Base-by-base conservation (phyloP, 2,797 vertebrate species). In the Kryptolebias ocellatus region DNA sequence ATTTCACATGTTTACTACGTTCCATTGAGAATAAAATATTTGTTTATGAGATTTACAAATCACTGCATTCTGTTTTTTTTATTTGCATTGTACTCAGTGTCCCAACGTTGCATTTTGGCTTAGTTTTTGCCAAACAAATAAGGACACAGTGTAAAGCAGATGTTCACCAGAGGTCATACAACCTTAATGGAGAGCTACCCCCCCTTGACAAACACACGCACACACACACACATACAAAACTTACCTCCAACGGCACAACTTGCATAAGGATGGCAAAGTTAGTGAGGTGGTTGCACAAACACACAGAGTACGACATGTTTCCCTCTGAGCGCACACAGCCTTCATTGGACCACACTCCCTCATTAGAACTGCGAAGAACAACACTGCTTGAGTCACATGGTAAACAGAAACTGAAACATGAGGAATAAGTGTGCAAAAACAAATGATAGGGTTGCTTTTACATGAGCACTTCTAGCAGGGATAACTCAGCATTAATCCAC, bases 191-290 rank as follows among this genome's bases (percentile, higher is more conserved):
- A 39, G 37, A 39, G 9, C 37, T 12, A 2, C 10, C 9, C 37
- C 34, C 34, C 6, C 34, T n/a, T n/a, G 6, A 7, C 34, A 16
- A 6, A 17, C 45, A 6, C 16, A 17, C 16, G n/a, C 7, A 16
- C 16, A 47, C 0, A 16, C 3, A 29, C 2, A n/a, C 15, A 29
- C n/a, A 51, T 45, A 37, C 37, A 57, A 3, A 14, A 12, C 94
- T 90, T 91, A 99, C 98, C 97, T 97, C 84, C 60, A 99, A 79
- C 0, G 97, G 96, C 29, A 98, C 96, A 76, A 99, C 96, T 88
- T 99, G 98, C 98, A 99, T 99, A 9, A 99, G 95, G 71, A 99
- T 96, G 87, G 98, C 98, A 0, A 99, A 99, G 94, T 98, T 99
- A 81, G 98, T 99, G 81, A 99, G 96, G 89, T 99, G 98, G 44